Conservation (phyloP, 2,797 vertebrate species). For the Danio albolineatus region DNA sequence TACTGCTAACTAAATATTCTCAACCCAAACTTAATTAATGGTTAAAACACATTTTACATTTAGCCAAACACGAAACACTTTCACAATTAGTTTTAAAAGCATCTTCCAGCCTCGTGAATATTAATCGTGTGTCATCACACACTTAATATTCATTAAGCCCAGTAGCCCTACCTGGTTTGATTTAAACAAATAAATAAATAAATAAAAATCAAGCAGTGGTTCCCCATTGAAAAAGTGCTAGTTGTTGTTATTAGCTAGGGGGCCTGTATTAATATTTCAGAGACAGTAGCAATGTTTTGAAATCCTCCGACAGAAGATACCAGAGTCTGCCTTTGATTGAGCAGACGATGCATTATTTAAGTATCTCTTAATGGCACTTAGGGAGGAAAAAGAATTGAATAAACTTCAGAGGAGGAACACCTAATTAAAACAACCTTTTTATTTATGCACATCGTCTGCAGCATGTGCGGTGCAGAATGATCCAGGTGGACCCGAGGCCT, state of each 20-base stretch:
- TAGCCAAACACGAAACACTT: background rate
- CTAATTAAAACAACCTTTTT: constrained; percentile 76
- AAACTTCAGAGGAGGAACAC: constrained; percentile 65
- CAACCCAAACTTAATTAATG: no score
- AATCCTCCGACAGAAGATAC: constrained; percentile 55
- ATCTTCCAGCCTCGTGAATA: background rate
- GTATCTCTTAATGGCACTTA: constrained; percentile 69
- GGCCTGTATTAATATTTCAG: constrained; percentile 60
- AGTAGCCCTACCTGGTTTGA: background rate
- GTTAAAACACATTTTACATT: background rate
- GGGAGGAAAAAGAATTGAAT: constrained; percentile 66
- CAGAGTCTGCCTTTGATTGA: constrained; percentile 60
- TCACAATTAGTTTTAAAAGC: background rate
- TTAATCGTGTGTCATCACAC: background rate
- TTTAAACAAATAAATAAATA: background rate
- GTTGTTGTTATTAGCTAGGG: background rate
- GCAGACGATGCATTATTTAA: constrained; percentile 73
- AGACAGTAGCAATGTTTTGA: constrained; percentile 55
- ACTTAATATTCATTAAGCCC: constrained; percentile 1
- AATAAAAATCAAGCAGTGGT: background rate
- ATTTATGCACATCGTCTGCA: constrained; percentile 67
- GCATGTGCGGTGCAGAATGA: constrained; percentile 40
- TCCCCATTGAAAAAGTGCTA: background rate
- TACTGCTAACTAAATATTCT: background rate
- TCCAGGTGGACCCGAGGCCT: constrained; percentile 57